These are phyloP conservation scores for Isoperla grammatica DNA, from an alignment of 2,888 invertebrate species.

Conservation along the genomic window DNA sequence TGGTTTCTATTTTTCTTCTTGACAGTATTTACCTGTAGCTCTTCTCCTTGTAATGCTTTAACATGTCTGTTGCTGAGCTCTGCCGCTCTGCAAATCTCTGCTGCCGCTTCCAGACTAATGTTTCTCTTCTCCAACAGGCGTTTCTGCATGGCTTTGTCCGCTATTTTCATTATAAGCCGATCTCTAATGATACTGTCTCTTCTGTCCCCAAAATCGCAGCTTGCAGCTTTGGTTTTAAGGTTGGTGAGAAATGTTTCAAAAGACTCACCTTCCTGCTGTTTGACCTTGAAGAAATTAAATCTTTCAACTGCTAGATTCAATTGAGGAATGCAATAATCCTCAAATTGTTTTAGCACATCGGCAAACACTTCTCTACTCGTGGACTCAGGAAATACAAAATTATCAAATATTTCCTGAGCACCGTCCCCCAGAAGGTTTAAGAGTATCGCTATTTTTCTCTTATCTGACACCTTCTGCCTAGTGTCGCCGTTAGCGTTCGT, in stretches of 20 bases:
- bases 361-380: too few species aligned
- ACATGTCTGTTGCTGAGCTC: background rate
- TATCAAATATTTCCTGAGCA: background rate
- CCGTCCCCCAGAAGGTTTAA: background rate
- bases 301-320: background rate
- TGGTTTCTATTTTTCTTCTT: too few species aligned
- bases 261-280: too few species aligned
- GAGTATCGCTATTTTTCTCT: background rate
- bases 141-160: too few species aligned
- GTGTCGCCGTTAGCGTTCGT: too few species aligned
- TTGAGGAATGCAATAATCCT: background rate
- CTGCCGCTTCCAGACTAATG: too few species aligned
- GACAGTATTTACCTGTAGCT: too few species aligned
- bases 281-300: too few species aligned
- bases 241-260: background rate
- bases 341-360: background rate
- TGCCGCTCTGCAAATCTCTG: background rate
- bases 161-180: background rate
- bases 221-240: background rate
- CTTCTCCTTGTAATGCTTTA: too few species aligned
- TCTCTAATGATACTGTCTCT: background rate
- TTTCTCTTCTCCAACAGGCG: background rate
- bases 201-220: background rate
- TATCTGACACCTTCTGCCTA: too few species aligned
- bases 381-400: background rate